Conservation (phyloP, 2,797 vertebrate genomes). For the Bradypus variegatus region DNA sequence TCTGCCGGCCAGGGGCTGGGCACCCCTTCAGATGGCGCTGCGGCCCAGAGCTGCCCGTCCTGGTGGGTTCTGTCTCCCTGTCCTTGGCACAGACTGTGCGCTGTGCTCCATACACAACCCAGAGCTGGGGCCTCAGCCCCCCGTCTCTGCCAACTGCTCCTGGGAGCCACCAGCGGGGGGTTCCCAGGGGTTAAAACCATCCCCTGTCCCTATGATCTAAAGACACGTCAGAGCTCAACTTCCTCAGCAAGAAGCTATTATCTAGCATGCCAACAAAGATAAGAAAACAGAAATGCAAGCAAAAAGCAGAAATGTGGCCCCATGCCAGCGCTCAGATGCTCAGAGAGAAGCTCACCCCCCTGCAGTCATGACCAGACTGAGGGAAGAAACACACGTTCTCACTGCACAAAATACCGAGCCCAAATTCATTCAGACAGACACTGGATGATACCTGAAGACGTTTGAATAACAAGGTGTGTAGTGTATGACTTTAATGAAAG, state of each 20-base stretch:
- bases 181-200: accelerated
- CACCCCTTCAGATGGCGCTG: accelerated
- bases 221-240: accelerated
- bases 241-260: no score
- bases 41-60: background rate
- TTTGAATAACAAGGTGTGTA: no score
- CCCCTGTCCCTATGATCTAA: accelerated
- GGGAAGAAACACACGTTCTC: background rate
- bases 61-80: background rate
- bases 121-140: accelerated
- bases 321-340: background rate
- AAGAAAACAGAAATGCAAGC: background rate
- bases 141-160: background rate
- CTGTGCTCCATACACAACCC: background rate
- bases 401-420: background rate
- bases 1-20: no score
- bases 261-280: background rate
- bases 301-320: no score
- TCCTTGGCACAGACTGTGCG: no score
- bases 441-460: no score
- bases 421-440: background rate
- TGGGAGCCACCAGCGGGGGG: background rate
- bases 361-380: background rate
- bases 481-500: background rate
- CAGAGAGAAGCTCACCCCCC: background rate